Evolutionary conservation across 35 echinoderm and acorn worm genomes (phyloP), one percentile per base, ranked within the genome.

Genomic region (Antedon bifida): DNA sequence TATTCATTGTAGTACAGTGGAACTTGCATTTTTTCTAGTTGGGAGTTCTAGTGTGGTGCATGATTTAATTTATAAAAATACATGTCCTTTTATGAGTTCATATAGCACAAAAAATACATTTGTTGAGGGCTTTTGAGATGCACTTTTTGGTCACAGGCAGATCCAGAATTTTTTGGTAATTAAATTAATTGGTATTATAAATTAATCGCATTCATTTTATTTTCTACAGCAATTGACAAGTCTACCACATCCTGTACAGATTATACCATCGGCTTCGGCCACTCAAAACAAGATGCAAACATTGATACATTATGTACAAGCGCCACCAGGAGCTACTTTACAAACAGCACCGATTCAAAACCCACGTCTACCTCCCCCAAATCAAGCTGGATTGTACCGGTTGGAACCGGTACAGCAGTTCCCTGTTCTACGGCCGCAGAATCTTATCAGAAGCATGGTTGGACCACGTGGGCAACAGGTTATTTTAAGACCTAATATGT

Each of bases 241-340:
- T 64, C 9, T 8, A 64, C 10, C 51, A 64, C 51, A 26, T 64
- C 51, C 51, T 2, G 23, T 64, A 26, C 51, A 64, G 23, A 64
- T 64, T 21, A 64, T 64, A 7, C 51, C 51, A 64, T 5, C 39
- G 5, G 51, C 23, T 26, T 26, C 51, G 1, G 26, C 9, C 51
- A 64, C 1, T 64, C 10, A 11, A 64, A 64, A 64, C 51, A 64
- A 64, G 19, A 8, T 83, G 12, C 82, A 83, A 34, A 83, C 82
- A 5, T 29, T 83, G 1, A 83, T 83, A 34, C 82, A 83, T 44
- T 83, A 83, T 73, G 82, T 83, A 10, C 82, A 83, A 28, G 82
- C 82, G 29, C 82, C 82, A 12, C 82, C 30, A 12, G 74, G 51
- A 34, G 32, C 82, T 16, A 73, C 44, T 16, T 73, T 73, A 23